Evolutionary conservation across 2,888 invertebrate genomes (phyloP).

Genomic region (Euphydryas editha): DNA sequence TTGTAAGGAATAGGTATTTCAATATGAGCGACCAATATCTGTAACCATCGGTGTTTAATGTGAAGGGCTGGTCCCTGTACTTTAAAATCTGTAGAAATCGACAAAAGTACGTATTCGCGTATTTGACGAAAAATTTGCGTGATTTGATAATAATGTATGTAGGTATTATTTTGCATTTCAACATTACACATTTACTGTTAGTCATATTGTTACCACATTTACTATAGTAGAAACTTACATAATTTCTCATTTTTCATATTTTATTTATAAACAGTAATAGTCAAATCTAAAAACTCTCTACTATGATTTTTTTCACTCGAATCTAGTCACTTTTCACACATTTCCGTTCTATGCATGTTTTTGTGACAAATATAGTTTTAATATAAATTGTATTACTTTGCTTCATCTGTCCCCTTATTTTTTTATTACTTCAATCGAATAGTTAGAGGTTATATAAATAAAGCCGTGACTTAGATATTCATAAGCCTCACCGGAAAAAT

Average conservation of each 20-base stretch:
- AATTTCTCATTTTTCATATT: constrained; percentile 35
- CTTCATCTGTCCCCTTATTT: background rate
- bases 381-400: background rate
- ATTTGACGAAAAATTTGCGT: constrained; percentile 39
- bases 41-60: constrained; percentile 65
- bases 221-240: constrained; percentile 33
- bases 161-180: constrained; percentile 75
- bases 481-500: constrained; percentile 2
- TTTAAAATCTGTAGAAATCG: constrained; percentile 48
- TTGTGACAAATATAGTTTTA: background rate
- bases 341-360: constrained; percentile 9
- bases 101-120: constrained; percentile 34
- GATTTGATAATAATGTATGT: constrained; percentile 52
- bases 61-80: constrained; percentile 72
- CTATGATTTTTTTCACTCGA: constrained; percentile 27
- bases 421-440: background rate
- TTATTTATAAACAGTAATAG: background rate
- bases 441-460: background rate
- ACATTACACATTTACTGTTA: constrained; percentile 62
- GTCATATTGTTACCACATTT: constrained; percentile 61
- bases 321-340: constrained; percentile 40
- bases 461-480: background rate
- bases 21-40: constrained; percentile 77
- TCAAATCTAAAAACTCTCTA: constrained; percentile 6
- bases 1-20: constrained; percentile 72